Base-by-base conservation (phyloP, 2,113 vertebrate genomes). In the Eubucco bourcierii region DNA sequence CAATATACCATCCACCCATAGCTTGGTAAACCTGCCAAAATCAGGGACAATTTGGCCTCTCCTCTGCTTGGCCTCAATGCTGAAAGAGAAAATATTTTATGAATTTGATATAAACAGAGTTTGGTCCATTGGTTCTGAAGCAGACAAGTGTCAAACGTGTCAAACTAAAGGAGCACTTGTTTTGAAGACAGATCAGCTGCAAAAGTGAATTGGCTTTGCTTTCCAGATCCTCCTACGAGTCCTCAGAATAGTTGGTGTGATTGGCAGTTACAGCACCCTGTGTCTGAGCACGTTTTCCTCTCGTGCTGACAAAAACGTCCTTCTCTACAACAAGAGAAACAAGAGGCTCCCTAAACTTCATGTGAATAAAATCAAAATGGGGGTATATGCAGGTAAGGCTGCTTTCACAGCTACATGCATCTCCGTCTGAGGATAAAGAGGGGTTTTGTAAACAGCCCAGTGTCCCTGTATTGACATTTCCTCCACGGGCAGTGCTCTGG, bases 391-490 rank as follows among this genome's bases (percentile, higher is more conserved):
- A 95, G 91, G 85, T 92, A 90, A 0, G 1, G 16, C 18, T 79
- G 66, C 73, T 85, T 88, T 59, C 68, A 60, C 21, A 59, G 94
- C 80, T 74, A 10, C 10, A 0, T 34, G 72, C 77, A 33, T 67
- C 72, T 71, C 58, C 5, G 3, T 68, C 5, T 4, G 53, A 65
- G 61, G 59, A 61, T 66, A 72, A 83, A 90, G 50, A 53, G 39
- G 24, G 50, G 29, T 18, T 91, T 85, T 84, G 90, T 90, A 46
- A 56, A 83, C 46, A 86, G 70, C 82, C 39, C 78, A 82, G 80
- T 79, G 87, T 67, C 88, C 66, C 78, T 63, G 41, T 80, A 80
- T 65, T 90, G 94, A 91, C 82, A 75, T 95, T 94, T 94, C 80
- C 84, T 90, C 78, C 2, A 41, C 21, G 27, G 86, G 80, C 93